Evolutionary conservation across 2,113 vertebrate species (phyloP).

Genomic region (Gila orcuttii): DNA sequence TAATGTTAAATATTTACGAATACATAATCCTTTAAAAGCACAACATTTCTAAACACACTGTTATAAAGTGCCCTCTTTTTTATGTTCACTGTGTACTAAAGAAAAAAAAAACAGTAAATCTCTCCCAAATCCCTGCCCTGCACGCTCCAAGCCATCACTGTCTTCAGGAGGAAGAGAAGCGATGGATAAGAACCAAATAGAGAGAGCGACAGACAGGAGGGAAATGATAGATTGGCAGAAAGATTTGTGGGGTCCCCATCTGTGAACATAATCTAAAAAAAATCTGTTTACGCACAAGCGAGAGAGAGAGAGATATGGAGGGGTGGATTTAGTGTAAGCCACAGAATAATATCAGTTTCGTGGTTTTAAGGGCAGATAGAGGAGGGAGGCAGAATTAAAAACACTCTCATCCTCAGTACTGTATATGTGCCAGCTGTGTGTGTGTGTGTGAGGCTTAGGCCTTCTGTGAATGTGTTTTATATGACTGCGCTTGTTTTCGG

Average conservation of each 20-base stretch:
- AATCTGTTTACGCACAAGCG: slow-evolving; percentile 59
- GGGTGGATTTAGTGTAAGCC: slow-evolving; percentile 44
- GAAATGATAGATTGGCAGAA: slow-evolving; percentile 59
- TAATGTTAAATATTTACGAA: neutral
- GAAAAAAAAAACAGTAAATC: neutral
- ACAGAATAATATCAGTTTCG: slow-evolving; percentile 54
- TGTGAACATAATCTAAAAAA: slow-evolving; percentile 71
- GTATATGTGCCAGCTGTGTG: slow-evolving; percentile 34
- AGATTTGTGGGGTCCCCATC: slow-evolving; percentile 71
- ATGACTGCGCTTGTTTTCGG: slow-evolving; percentile 1
- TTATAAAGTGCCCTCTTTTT: slow-evolving; percentile 26
- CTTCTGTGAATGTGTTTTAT: slow-evolving; percentile 28
- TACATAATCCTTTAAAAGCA: slow-evolving; percentile 23
- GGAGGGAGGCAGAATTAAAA: slow-evolving; percentile 28
- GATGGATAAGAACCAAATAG: slow-evolving; percentile 34
- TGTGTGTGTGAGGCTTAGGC: slow-evolving; percentile 15
- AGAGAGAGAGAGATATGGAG: slow-evolving; percentile 38
- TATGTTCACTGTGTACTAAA: slow-evolving; percentile 8
- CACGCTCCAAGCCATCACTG: neutral
- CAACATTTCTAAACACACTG: slow-evolving; percentile 11
- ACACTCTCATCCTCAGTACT: slow-evolving; percentile 19
- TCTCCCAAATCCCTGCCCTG: slow-evolving; percentile 8
- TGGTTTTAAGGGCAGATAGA: slow-evolving; percentile 53
- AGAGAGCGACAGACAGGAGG: slow-evolving; percentile 41
- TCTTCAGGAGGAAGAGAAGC: slow-evolving; percentile 36